These are phyloP conservation scores for Aratinga solstitialis DNA, from an alignment of 2,797 vertebrate genomes.

Conservation along the genomic window DNA sequence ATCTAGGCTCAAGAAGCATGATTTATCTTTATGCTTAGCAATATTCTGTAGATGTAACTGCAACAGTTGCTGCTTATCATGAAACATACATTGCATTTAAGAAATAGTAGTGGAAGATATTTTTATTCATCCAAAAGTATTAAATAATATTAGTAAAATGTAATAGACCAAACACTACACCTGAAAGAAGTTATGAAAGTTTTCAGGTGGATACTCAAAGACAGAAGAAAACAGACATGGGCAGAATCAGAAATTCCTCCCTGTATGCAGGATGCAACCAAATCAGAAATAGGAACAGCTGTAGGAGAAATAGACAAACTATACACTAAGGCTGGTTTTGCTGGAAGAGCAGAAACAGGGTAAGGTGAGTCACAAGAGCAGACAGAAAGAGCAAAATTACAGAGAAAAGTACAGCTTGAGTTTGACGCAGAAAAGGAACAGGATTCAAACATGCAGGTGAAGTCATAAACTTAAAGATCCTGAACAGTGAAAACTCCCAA, in stretches of 20 bases:
- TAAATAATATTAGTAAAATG: neutral
- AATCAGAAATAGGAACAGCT: neutral
- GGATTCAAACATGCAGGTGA: neutral
- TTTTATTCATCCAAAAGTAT: neutral
- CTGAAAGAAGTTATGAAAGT: neutral
- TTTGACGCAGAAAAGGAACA: neutral
- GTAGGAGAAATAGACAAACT: neutral
- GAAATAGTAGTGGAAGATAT: neutral
- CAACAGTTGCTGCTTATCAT: neutral
- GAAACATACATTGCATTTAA: neutral
- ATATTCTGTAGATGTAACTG: neutral
- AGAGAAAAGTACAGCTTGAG: neutral
- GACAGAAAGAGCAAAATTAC: neutral
- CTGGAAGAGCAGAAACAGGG: neutral
- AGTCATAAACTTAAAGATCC: neutral
- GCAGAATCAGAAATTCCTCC: neutral
- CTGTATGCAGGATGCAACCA: neutral
- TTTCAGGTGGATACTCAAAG: neutral
- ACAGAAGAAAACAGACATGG: accelerated
- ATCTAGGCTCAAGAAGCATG: neutral
- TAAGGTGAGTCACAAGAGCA: neutral
- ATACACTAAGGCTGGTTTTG: neutral
- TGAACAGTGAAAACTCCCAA: neutral
- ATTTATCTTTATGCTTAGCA: neutral
- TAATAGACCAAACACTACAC: neutral